phyloP scores from a whole-genome alignment of 2,113 vertebrate species.

The Merops nubicus region DNA sequence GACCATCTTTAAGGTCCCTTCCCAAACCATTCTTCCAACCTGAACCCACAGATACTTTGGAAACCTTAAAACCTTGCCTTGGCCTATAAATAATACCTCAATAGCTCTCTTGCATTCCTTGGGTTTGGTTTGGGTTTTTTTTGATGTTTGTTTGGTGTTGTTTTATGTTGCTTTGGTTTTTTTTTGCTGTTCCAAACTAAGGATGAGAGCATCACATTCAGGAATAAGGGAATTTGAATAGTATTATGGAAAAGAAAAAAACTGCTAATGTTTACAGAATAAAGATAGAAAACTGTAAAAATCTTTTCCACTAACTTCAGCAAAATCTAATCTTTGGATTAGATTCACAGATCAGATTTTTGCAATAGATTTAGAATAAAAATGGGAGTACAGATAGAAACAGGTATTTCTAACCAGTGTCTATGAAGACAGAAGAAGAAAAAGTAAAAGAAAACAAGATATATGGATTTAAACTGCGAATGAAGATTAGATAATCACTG shows the following conservation, averaged over 20 bases:
- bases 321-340: background rate
- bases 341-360: background rate
- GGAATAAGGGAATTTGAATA: background rate
- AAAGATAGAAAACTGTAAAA: background rate
- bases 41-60: rapidly evolving
- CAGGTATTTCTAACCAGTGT: background rate
- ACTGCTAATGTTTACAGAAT: background rate
- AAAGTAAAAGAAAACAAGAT: background rate
- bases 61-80: background rate
- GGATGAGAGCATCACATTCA: background rate
- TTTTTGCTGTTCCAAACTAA: background rate
- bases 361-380: background rate
- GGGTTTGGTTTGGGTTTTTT: background rate
- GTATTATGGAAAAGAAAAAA: background rate
- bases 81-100: background rate
- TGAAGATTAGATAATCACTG: background rate
- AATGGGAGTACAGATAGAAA: background rate
- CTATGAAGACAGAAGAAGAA: background rate
- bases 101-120: background rate
- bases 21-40: background rate
- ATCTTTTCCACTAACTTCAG: background rate
- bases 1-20: too few relatives aligned
- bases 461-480: background rate
- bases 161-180: too few relatives aligned
- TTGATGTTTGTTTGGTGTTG: background rate